These are phyloP conservation scores for Sabellastarte sp. DNA, from an alignment of 2,888 invertebrate genomes.

Conservation along the genomic window DNA sequence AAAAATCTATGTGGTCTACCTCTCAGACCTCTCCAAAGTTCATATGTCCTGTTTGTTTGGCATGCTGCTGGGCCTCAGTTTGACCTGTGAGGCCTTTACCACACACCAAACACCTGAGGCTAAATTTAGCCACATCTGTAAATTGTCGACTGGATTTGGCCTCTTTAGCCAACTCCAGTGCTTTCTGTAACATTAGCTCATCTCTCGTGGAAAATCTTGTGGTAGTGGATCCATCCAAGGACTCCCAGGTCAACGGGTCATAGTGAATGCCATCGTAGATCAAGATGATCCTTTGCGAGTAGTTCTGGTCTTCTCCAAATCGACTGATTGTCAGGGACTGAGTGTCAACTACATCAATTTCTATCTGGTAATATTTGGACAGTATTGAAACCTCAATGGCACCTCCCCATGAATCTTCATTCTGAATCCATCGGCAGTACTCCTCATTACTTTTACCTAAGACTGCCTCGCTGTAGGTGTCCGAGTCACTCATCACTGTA, in stretches of 20 bases:
- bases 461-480: constrained; percentile 81
- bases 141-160: constrained; percentile 86
- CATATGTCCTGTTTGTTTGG: constrained; percentile 76
- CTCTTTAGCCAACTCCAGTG: constrained; percentile 81
- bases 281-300: constrained; percentile 78
- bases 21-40: constrained; percentile 61
- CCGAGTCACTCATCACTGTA: constrained; percentile 74
- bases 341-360: constrained; percentile 92
- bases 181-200: constrained; percentile 72
- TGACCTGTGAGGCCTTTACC: constrained; percentile 76
- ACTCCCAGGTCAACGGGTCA: constrained; percentile 87
- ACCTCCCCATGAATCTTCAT: constrained; percentile 83
- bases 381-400: constrained; percentile 89
- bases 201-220: constrained; percentile 81
- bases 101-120: constrained; percentile 81
- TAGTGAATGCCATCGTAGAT: constrained; percentile 96
- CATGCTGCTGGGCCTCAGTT: constrained; percentile 79
- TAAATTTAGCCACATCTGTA: constrained; percentile 85
- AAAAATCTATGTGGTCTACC: too few species aligned
- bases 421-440: constrained; percentile 87
- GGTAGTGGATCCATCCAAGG: constrained; percentile 49
- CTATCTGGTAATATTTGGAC: constrained; percentile 81
- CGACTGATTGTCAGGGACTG: constrained; percentile 81
- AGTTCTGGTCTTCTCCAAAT: constrained; percentile 87
- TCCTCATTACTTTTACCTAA: constrained; percentile 74